Evolutionary conservation across 1,140 invertebrate species (phyloP).

Genomic region (Drosophila albomicans): DNA sequence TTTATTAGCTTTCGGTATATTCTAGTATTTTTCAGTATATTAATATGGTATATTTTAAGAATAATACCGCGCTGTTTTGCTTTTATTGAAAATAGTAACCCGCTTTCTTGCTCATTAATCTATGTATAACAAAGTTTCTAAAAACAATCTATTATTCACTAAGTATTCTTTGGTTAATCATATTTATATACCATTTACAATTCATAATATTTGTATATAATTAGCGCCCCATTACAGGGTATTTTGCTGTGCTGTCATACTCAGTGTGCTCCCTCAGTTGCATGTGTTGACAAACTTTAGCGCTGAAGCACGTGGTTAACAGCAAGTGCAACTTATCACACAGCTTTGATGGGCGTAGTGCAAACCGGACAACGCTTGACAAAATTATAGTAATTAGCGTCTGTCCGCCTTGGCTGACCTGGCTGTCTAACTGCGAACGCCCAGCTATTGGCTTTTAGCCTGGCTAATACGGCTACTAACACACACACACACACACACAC

Average conservation of each 20-base stretch:
- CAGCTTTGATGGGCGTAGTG: slow-evolving; percentile 16
- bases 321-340: slow-evolving; percentile 40
- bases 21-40: no score
- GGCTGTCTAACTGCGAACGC: not conserved
- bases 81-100: no score
- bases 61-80: no score
- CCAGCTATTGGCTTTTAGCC: slow-evolving; percentile 29
- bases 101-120: no score
- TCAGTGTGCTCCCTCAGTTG: not conserved
- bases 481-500: slow-evolving; percentile 26
- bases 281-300: slow-evolving; percentile 66
- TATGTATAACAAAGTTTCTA: no score
- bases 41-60: no score
- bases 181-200: no score
- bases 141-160: no score
- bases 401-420: slow-evolving; percentile 5
- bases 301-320: slow-evolving; percentile 39
- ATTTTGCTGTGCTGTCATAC: not conserved
- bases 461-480: slow-evolving; percentile 32
- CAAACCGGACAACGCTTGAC: slow-evolving; percentile 26
- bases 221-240: slow-evolving; percentile 1
- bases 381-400: slow-evolving; percentile 71
- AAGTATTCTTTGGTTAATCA: no score
- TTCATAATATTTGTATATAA: no score
- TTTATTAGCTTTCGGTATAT: no score